Percentiles rank a stretch among this genome's conserved stretches.
Conservation (phyloP, 2,113 vertebrate genomes). For the Otocyon megalotis region DNA sequence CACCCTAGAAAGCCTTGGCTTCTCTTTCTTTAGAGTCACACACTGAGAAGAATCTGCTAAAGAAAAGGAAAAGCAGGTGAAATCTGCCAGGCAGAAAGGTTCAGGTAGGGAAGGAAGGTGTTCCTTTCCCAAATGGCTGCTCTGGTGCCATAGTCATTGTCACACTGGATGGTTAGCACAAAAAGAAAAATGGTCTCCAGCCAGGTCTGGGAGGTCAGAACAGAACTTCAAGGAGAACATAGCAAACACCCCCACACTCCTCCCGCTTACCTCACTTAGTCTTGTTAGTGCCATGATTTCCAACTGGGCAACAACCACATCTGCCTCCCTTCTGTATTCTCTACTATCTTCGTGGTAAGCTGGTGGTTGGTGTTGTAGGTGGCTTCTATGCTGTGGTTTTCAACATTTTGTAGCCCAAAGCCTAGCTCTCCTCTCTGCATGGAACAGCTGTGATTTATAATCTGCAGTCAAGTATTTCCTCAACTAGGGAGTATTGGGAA, state of each 20-base stretch:
- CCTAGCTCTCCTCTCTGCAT: neutral
- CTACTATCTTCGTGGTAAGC: neutral
- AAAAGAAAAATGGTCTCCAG: neutral
- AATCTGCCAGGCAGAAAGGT: neutral
- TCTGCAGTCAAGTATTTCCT: constrained; percentile 67
- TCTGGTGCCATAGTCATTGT: fast-evolving
- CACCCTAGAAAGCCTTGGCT: too few species aligned
- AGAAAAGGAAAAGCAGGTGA: neutral
- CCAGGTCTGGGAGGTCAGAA: neutral
- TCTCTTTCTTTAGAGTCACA: neutral
- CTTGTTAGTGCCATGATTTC: neutral
- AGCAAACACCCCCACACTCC: neutral
- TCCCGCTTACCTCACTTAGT: neutral
- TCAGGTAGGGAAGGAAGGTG: neutral
- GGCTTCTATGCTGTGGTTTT: neutral
- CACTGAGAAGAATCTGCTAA: neutral
- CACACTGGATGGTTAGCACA: fast-evolving
- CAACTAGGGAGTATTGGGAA: constrained; percentile 57
- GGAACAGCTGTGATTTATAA: constrained; percentile 64
- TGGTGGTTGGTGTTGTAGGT: neutral
- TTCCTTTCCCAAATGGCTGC: neutral
- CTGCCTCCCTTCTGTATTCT: constrained; percentile 44
- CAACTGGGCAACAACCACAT: neutral
- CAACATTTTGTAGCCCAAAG: neutral
- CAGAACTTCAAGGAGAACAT: neutral